These are phyloP conservation scores for Sipha flava DNA, from an alignment of 1,140 invertebrate species.

Conservation along the genomic window DNA sequence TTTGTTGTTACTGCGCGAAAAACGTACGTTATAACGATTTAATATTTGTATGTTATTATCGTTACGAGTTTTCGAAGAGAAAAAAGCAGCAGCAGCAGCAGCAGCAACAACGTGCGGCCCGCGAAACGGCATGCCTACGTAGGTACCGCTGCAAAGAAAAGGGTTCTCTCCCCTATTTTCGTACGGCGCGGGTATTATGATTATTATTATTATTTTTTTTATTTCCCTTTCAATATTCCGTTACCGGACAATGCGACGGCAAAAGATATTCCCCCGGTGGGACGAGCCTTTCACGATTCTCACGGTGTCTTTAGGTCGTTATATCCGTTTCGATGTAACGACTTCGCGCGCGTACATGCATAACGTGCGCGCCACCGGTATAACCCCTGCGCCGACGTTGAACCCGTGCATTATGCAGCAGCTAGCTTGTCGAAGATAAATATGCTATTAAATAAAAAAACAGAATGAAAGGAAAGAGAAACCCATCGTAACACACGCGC, in stretches of 20 bases:
- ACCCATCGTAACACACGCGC: background rate
- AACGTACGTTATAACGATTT: too few relatives aligned
- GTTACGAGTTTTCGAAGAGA: background rate
- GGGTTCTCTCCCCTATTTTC: constrained; percentile 20
- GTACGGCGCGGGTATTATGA: background rate
- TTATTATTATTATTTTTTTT: constrained; percentile 19
- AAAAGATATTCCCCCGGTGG: constrained; percentile 18
- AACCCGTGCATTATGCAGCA: constrained; percentile 8
- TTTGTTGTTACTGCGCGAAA: background rate
- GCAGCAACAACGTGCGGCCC: too few relatives aligned
- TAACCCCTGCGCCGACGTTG: constrained; percentile 15
- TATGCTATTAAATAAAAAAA: background rate
- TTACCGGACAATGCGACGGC: constrained; percentile 23
- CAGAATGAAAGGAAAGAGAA: background rate
- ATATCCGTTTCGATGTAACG: constrained; percentile 29
- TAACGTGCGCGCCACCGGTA: background rate
- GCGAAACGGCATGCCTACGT: background rate
- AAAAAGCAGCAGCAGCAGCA: too few relatives aligned
- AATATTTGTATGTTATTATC: too few relatives aligned
- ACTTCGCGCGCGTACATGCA: background rate
- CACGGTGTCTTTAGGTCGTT: constrained; percentile 23
- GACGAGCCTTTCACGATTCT: constrained; percentile 26
- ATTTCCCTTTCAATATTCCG: constrained; percentile 20
- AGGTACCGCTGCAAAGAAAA: background rate
- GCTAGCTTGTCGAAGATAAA: background rate